A percentile compares a stretch with the other conserved stretches of the same genome.
Conservation (phyloP, 2,797 vertebrate genomes). For the Hephaestus fuliginosus region DNA sequence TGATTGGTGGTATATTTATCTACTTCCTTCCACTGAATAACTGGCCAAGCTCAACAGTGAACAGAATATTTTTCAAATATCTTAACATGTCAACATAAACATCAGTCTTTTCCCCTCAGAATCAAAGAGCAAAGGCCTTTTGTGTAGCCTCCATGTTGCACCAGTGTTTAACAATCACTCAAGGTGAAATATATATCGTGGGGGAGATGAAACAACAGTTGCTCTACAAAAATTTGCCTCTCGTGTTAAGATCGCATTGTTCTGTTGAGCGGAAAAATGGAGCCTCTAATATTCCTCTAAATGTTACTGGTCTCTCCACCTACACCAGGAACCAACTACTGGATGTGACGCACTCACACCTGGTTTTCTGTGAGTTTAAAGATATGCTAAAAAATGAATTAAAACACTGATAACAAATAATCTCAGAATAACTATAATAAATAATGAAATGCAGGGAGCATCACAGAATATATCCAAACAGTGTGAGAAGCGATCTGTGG, state of each 20-base stretch:
- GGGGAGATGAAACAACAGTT: not conserved
- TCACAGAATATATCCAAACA: slow-evolving; percentile 16
- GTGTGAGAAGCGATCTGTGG: slow-evolving; percentile 13
- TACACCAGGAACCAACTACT: not conserved
- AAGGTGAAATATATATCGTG: not conserved
- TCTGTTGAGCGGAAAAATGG: not conserved
- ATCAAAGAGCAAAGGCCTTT: not conserved
- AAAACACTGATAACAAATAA: not conserved
- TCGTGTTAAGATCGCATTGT: not conserved
- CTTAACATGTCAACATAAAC: not conserved
- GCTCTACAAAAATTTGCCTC: slow-evolving; percentile 1
- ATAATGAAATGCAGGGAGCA: slow-evolving; percentile 31
- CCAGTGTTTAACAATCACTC: slow-evolving; percentile 26
- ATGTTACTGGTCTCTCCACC: not conserved
- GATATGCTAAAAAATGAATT: not conserved
- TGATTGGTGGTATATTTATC: slow-evolving; percentile 30
- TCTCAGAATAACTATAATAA: slow-evolving; percentile 19
- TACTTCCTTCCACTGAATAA: slow-evolving; percentile 30
- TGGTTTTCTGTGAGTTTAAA: slow-evolving; percentile 1
- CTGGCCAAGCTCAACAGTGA: not conserved
- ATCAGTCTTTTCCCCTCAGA: not conserved
- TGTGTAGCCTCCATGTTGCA: slow-evolving; percentile 1
- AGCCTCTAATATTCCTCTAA: not conserved
- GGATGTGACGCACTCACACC: not conserved
- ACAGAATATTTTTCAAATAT: not conserved